Evolutionary conservation across 2,113 vertebrate species (phyloP).

Genomic region (Muntiacus reevesi): DNA sequence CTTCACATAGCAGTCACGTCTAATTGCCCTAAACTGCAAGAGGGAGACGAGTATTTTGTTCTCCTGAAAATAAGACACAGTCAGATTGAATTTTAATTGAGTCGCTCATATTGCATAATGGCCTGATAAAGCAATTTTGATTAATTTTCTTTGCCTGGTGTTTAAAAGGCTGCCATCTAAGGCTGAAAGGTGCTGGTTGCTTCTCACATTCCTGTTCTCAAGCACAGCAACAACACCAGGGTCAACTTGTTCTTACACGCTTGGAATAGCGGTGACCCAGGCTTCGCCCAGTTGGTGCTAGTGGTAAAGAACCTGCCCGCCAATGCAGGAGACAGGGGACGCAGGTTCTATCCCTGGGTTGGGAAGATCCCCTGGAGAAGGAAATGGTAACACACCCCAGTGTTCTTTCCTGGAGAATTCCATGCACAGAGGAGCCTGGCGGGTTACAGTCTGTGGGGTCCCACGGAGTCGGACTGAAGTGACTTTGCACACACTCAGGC

Average conservation of each 20-base stretch:
- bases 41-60: neutral
- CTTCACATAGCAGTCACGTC: accelerated
- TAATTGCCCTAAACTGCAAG: neutral
- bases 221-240: neutral
- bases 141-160: neutral
- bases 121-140: neutral
- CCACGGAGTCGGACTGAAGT: neutral
- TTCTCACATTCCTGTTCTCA: no score
- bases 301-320: neutral
- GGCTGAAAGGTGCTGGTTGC: neutral
- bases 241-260: neutral
- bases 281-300: neutral
- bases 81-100: neutral
- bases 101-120: neutral
- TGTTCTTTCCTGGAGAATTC: neutral
- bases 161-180: neutral
- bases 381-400: neutral
- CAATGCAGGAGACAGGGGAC: neutral
- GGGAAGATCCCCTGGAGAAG: neutral
- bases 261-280: neutral
- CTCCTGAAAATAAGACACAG: neutral
- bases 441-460: neutral
- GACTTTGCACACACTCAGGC: neutral
- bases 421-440: neutral
- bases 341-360: neutral